These are phyloP conservation scores for Ammodytes dubius DNA, from an alignment of 2,113 vertebrate species.

Conservation along the genomic window DNA sequence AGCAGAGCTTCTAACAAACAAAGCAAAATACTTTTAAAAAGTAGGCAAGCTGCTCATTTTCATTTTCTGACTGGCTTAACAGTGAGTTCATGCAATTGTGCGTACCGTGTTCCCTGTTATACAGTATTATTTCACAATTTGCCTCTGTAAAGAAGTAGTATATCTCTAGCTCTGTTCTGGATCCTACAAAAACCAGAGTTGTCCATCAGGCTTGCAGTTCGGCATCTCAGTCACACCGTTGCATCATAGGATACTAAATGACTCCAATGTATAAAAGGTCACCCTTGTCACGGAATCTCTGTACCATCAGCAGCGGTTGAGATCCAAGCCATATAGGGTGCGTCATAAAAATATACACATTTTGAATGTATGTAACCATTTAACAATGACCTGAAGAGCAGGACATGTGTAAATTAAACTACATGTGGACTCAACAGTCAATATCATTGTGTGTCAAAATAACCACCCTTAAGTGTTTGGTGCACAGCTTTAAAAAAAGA, in stretches of 20 bases:
- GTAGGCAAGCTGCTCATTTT: conserved; percentile 9
- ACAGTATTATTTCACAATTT: conserved; percentile 26
- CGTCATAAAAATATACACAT: conserved; percentile 10
- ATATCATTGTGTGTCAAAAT: conserved; percentile 26
- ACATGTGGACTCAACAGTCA: conserved; percentile 3
- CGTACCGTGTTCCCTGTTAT: neutral
- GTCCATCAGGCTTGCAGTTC: conserved; percentile 14
- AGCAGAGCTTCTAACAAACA: conserved; percentile 13
- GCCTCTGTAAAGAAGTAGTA: conserved; percentile 35
- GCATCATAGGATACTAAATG: conserved; percentile 51
- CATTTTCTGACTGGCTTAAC: neutral
- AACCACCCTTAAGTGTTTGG: conserved; percentile 42
- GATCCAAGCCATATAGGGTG: conserved; percentile 48
- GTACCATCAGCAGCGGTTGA: conserved; percentile 59
- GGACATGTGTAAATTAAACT: neutral
- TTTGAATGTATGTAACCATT: conserved; percentile 14
- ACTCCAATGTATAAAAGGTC: neutral
- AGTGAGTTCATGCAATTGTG: neutral
- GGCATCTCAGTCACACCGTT: conserved; percentile 39
- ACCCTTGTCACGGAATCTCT: conserved; percentile 32
- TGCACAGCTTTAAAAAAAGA: conserved; percentile 21
- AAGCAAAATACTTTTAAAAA: conserved; percentile 23
- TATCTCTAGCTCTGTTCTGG: conserved; percentile 52
- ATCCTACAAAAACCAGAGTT: conserved; percentile 65
- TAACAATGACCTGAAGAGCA: conserved; percentile 27